phyloP scores from a whole-genome alignment of 2,888 invertebrate genomes.

The Apamea crenata region DNA sequence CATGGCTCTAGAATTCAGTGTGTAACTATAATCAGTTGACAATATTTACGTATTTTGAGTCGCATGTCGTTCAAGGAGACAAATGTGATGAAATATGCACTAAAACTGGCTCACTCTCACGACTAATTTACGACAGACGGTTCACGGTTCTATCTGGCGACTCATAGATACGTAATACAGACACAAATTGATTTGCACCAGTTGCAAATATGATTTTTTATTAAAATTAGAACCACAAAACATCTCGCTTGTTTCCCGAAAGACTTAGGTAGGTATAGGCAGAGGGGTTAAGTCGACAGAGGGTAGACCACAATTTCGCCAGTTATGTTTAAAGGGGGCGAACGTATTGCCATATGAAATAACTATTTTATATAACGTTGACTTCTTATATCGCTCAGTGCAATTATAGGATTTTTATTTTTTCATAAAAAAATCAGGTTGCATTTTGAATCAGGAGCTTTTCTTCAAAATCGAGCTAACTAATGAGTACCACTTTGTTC shows the following conservation, averaged over 20 bases:
- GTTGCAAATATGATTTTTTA: background rate
- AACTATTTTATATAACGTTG: background rate
- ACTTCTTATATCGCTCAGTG: background rate
- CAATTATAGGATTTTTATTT: too few relatives aligned
- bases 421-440: background rate
- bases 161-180: background rate
- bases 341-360: background rate
- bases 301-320: background rate
- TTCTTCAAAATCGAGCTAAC: background rate
- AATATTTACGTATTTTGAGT: slow-evolving; percentile 23
- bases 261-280: background rate
- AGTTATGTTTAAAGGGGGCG: background rate
- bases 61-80: slow-evolving; percentile 30
- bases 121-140: slow-evolving; percentile 40
- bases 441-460: background rate
- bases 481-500: background rate
- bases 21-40: slow-evolving; percentile 5
- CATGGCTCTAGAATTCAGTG: slow-evolving; percentile 4
- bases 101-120: slow-evolving; percentile 16
- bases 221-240: background rate
- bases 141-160: slow-evolving; percentile 1
- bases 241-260: background rate
- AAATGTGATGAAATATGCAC: slow-evolving; percentile 32
- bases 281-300: background rate
- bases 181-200: slow-evolving; percentile 11